Base-by-base conservation (phyloP, 92 coral and sea anemone genomes). In the Epizoanthus stellaris region DNA sequence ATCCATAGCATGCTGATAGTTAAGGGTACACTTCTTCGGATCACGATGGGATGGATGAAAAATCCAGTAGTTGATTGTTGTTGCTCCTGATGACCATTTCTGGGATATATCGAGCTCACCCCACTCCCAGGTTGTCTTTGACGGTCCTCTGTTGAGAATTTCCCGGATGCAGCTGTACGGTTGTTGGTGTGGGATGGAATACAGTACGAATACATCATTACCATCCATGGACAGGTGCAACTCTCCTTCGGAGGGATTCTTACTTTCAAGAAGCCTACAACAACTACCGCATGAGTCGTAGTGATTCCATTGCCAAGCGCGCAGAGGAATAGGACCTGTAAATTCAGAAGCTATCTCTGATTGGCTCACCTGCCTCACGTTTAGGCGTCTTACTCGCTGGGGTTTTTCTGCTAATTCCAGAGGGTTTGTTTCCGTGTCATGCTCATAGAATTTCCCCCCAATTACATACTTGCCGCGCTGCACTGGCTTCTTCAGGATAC, bases 1-100 rank as follows among this genome's bases (percentile, higher is more conserved):
- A 5, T 23, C 65, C 80, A 75, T 74, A 17, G 82, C 91, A 19
- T 88, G 91, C 53, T 68, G 62, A 66, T 88, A 88, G 42, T 88
- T 88, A 42, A 88, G 75, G 87, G 49, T 67, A 64, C 90, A 87
- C 70, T 81, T 82, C n/a, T 85, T 72, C 7, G 90, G 90, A 49
- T 87, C 87, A 71, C 90, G 83, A 73, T 87, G 90, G 5, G 90
- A 87, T 61, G 90, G 87, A 73, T 87, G 90, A 21, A 87, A 87
- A 62, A 87, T 87, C 87, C 82, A 87, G 82, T 73, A 74, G 65
- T 58, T 59, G 19, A 16, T 58, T 36, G 73, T n/a, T 67, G 73
- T 67, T 67, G 19, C 49, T 36, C 49, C 73, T 12, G 73, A 23
- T 12, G 73, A 23, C 73, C 16, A 13, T 67, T 67, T 17, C 42